Evolutionary conservation across 1,140 invertebrate species (phyloP), one percentile per base, ranked within the genome.

Genomic region (Amphibalanus amphitrite): DNA sequence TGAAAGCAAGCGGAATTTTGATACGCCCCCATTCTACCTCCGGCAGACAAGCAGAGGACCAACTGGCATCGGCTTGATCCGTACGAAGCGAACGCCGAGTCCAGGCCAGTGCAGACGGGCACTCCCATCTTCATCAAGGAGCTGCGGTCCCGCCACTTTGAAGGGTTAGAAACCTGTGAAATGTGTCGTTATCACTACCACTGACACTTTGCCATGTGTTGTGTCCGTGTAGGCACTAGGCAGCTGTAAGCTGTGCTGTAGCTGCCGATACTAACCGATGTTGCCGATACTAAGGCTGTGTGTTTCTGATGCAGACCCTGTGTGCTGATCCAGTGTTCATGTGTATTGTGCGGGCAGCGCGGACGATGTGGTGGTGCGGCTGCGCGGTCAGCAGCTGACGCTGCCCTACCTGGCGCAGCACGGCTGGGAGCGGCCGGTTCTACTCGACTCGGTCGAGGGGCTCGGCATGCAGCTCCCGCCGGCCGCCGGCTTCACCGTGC

Each of bases 21-120:
- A n/a, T n/a, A n/a, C n/a, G n/a, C n/a, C 38, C 6, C 38, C 38
- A 6, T 38, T 59, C 20, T 67, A 65, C 65, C 26, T 67, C 6
- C 64, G 3, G 73, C 78, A 91, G 89, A 86, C 79, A 91, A 91
- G 84, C 80, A 84, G 67, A 84, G 85, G 75, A 84, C 84, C 75
- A 93, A 92, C 80, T 88, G 85, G 80, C 90, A 92, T 77, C 83
- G 90, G 68, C 89, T 90, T 78, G 89, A 93, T 79, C 89, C 88
- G 76, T 87, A 88, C 74, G 91, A 92, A 77, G 72, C 82, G 4
- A 84, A 89, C 74, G 85, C 88, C 0, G 84, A 85, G 69, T 79
- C 80, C 17, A 88, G 88, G 74, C 84, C 88, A 30, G 87, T 91
- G 0, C 90, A 93, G 80, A 89, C 90, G 67, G 92, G 91, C 1